Percentiles rank a stretch among this genome's conserved stretches.
phyloP scores from a whole-genome alignment of 1,140 invertebrate genomes.

The Leptopilina boulardi region DNA sequence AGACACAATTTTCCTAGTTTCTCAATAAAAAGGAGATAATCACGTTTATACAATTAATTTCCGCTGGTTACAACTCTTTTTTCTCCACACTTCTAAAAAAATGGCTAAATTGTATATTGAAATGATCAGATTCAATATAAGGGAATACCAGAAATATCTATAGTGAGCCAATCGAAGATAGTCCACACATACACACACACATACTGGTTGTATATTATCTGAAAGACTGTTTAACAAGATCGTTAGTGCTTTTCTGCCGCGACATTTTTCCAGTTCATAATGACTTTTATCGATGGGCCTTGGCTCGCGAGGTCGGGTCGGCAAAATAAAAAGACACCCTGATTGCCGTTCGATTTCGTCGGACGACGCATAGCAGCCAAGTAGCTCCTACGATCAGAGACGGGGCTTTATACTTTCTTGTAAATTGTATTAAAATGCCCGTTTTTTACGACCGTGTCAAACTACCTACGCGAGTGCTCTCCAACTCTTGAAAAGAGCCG shows the following conservation, averaged over 20 bases:
- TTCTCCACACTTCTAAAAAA: too few relatives aligned
- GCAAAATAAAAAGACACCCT: background rate
- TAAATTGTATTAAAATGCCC: conserved; percentile 76
- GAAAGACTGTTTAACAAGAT: background rate
- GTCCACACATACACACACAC: too few relatives aligned
- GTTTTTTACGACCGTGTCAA: conserved; percentile 75
- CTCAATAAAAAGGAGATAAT: too few relatives aligned
- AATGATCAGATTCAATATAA: background rate
- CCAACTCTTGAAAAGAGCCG: conserved; percentile 44
- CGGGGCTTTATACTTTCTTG: conserved; percentile 72
- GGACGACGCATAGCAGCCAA: background rate
- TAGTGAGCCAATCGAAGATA: background rate
- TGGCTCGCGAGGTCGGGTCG: conserved; percentile 23
- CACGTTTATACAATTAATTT: too few relatives aligned
- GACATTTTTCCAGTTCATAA: conserved; percentile 12
- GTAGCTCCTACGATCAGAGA: conserved; percentile 43
- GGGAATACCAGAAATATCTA: background rate
- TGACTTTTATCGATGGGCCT: conserved; percentile 24
- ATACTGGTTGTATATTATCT: conserved; percentile 5
- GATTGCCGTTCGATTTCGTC: conserved; percentile 23
- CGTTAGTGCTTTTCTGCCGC: conserved; percentile 19
- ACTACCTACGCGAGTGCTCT: conserved; percentile 70
- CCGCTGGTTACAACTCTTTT: too few relatives aligned
- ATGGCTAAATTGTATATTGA: background rate
- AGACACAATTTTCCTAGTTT: too few relatives aligned